Evolutionary conservation across 2,888 invertebrate species (phyloP).

Genomic region (Synergus umbraculus): DNA sequence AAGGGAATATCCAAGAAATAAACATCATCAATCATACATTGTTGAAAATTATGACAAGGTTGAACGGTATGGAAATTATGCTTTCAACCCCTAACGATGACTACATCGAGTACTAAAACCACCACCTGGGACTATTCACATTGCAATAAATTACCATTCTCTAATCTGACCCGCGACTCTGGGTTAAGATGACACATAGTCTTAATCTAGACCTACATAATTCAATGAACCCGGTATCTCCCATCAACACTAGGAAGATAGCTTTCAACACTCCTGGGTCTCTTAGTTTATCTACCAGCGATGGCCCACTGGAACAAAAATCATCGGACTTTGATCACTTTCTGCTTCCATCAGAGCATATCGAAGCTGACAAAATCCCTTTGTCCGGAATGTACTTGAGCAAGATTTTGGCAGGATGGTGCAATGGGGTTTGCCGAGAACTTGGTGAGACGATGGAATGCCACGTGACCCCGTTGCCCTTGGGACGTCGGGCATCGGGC

Average conservation of each 20-base stretch:
- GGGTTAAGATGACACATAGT: neutral
- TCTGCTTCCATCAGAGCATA: neutral
- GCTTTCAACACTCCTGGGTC: neutral
- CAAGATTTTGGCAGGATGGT: slow-evolving; percentile 38
- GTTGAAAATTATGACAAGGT: neutral
- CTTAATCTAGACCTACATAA: neutral
- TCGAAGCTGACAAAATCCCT: neutral
- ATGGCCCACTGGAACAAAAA: neutral
- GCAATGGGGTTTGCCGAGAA: slow-evolving; percentile 39
- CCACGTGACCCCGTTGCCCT: slow-evolving; percentile 71
- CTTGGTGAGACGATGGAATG: slow-evolving; percentile 44
- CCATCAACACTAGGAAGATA: neutral
- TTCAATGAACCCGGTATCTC: neutral
- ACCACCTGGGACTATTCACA: too few relatives aligned
- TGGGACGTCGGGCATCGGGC: slow-evolving; percentile 70
- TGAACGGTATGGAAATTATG: neutral
- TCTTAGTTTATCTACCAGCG: neutral
- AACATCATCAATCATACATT: neutral
- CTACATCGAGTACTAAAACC: neutral
- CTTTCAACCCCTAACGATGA: too few relatives aligned
- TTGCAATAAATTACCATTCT: too few relatives aligned
- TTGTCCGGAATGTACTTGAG: neutral
- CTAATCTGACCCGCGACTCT: too few relatives aligned
- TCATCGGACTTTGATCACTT: neutral
- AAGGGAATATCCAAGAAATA: too few relatives aligned